A percentile compares a stretch with the other conserved stretches of the same genome.
These are phyloP conservation scores for Trichogramma dendrolimi DNA, from an alignment of 2,888 invertebrate species.

Conservation along the genomic window DNA sequence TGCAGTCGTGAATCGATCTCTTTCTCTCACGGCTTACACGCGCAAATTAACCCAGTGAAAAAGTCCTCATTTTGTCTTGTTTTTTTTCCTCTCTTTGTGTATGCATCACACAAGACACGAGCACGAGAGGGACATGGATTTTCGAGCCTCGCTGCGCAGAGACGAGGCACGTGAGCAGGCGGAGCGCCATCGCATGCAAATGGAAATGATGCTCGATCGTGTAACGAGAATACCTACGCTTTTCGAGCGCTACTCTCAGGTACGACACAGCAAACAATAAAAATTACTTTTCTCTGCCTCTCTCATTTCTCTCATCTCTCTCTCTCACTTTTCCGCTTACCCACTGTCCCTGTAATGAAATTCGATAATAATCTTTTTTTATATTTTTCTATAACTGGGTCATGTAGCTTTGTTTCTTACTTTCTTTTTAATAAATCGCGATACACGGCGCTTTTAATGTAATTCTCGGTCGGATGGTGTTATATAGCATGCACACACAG, in stretches of 20 bases:
- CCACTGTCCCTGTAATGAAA: no score
- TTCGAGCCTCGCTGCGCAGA: conserved; percentile 63
- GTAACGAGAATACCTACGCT: conserved; percentile 68
- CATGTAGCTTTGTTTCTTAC: no score
- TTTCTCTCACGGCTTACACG: no score
- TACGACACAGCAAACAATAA: conserved; percentile 36
- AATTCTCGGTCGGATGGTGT: no score
- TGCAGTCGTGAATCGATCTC: no score
- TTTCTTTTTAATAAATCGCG: no score
- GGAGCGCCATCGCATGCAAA: conserved; percentile 66
- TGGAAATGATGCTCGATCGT: conserved; percentile 69
- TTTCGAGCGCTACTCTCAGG: conserved; percentile 67
- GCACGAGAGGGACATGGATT: conserved; percentile 65
- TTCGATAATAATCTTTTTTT: no score
- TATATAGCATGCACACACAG: no score
- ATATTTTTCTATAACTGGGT: no score
- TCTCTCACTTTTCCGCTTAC: neutral
- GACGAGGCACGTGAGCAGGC: conserved; percentile 66
- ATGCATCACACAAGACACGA: conserved; percentile 39
- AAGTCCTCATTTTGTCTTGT: no score
- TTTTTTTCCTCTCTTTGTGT: neutral
- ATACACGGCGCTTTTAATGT: no score
- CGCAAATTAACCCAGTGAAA: no score
- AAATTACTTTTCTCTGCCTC: neutral
- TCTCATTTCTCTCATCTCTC: neutral